phyloP scores from a whole-genome alignment of 2,888 invertebrate genomes.

The Carpatolechia fugitivella region DNA sequence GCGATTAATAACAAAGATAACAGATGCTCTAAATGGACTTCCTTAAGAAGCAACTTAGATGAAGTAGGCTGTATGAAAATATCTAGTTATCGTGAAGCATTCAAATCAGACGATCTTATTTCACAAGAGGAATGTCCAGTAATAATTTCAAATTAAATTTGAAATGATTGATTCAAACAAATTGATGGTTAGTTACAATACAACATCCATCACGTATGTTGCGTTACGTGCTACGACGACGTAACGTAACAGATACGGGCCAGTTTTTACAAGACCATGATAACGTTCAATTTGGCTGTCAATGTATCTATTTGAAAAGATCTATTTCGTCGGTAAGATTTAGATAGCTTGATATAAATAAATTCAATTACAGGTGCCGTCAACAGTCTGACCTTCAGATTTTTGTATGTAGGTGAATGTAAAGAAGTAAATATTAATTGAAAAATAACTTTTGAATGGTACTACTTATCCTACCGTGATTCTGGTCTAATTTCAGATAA shows the following conservation, averaged over 20 bases:
- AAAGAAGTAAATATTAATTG: no score
- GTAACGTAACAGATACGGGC: neutral
- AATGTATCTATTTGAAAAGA: neutral
- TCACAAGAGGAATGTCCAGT: slow-evolving; percentile 15
- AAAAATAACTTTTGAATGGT: no score
- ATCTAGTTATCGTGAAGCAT: neutral
- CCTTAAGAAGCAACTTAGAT: neutral
- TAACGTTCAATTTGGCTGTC: slow-evolving; percentile 1
- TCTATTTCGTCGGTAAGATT: neutral
- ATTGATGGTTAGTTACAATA: neutral
- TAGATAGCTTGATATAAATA: neutral
- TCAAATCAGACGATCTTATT: neutral
- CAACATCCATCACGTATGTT: neutral
- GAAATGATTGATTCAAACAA: neutral
- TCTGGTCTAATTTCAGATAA: no score
- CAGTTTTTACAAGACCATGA: neutral
- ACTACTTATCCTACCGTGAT: no score
- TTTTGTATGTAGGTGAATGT: neutral
- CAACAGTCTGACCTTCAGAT: neutral
- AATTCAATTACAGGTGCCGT: neutral
- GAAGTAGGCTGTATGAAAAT: neutral
- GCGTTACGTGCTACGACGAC: neutral
- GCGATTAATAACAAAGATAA: slow-evolving; percentile 1
- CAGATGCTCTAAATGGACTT: neutral
- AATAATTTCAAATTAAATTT: slow-evolving; percentile 1